These are phyloP conservation scores for Megalops cyprinoides DNA, from an alignment of 2,797 vertebrate genomes.

Conservation along the genomic window DNA sequence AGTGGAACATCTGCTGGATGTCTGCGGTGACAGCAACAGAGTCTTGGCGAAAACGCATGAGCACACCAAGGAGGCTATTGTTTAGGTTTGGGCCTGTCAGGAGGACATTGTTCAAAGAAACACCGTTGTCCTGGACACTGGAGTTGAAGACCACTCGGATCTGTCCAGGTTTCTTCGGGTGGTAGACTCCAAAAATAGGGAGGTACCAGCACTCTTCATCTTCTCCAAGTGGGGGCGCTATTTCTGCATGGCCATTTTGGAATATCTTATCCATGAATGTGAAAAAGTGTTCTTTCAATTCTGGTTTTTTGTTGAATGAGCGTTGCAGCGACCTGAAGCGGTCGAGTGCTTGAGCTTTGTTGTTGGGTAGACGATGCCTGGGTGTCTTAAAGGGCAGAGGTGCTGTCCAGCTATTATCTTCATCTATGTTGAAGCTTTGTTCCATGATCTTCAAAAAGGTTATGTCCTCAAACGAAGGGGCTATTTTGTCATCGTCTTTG, in stretches of 20 bases:
- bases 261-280: conserved; percentile 2
- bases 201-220: background rate
- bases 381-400: background rate
- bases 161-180: background rate
- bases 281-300: conserved; percentile 34
- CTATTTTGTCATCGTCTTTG: background rate
- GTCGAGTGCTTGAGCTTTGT: background rate
- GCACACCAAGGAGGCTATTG: background rate
- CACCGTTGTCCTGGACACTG: background rate
- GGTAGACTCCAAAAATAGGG: background rate
- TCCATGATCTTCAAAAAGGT: background rate
- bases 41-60: background rate
- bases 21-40: background rate
- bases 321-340: background rate
- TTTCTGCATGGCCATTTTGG: background rate
- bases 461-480: background rate
- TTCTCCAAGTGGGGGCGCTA: background rate
- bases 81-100: background rate
- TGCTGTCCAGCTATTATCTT: conserved; percentile 23
- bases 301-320: conserved; percentile 30
- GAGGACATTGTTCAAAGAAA: background rate
- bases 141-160: conserved; percentile 9
- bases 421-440: background rate
- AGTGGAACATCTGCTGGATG: too few species aligned
- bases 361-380: background rate